These are phyloP conservation scores for Notechis scutatus DNA, from an alignment of 2,113 vertebrate species.

Conservation along the genomic window DNA sequence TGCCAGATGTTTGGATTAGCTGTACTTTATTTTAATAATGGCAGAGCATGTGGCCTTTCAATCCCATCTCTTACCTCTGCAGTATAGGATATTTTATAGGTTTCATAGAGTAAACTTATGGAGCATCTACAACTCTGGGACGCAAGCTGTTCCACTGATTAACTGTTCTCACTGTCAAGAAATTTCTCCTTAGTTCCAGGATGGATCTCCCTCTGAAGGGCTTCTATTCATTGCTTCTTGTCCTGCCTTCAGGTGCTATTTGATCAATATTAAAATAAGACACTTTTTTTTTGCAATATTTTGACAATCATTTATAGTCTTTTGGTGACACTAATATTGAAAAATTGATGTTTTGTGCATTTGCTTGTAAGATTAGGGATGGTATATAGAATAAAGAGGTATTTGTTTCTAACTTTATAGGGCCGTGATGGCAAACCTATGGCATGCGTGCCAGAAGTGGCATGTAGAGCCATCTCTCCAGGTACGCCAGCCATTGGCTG, in stretches of 20 bases:
- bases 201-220: not conserved
- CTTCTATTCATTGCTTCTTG: not conserved
- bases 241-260: not conserved
- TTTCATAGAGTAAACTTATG: not conserved
- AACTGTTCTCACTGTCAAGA: not conserved
- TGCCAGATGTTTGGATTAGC: not conserved
- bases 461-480: too few species aligned
- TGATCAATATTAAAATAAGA: not conserved
- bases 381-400: not conserved
- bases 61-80: not conserved
- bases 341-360: not conserved
- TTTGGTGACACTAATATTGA: not conserved
- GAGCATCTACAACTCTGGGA: not conserved
- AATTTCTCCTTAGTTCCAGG: not conserved
- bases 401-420: not conserved
- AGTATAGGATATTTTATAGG: not conserved
- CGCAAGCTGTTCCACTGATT: not conserved
- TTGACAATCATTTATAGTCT: not conserved
- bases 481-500: too few species aligned
- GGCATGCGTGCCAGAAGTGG: too few species aligned
- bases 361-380: not conserved
- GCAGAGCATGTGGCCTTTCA: not conserved
- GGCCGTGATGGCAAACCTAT: too few species aligned
- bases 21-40: constrained; percentile 6
- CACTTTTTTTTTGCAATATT: not conserved